Base-by-base conservation (phyloP, 2,888 invertebrate genomes). In the Tethea ocularis region DNA sequence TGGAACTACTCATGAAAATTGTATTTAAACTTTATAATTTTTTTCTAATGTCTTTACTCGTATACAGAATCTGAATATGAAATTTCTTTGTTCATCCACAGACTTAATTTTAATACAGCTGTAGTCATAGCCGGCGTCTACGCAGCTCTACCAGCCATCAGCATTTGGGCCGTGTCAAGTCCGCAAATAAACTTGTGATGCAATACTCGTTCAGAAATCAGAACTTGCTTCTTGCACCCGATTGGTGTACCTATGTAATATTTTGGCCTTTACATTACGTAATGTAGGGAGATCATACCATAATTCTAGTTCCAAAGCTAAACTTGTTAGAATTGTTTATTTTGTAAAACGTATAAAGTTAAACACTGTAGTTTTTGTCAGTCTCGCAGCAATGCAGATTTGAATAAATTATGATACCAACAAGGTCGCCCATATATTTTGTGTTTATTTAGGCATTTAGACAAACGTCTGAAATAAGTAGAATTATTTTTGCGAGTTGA, bases 111-210 rank as follows among this genome's bases (percentile, higher is more conserved):
- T 15, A 38, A 38, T 36, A 2, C 1, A 26, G 54, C 57, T 67
- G 67, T 60, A 68, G 71, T 70, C 67, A 74, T 66, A 60, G 52
- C 61, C 59, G 61, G 70, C 71, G 73, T 69, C 66, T 51, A 69
- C 66, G 67, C 73, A 33, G 54, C 54, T 54, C 54, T 63, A 69
- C 65, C 54, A 64, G 69, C 65, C 72, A 76, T 70, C 68, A 74
- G 71, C 72, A 77, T 80, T 80, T 80, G 78, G 74, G 67, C 62
- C 74, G 77, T 83, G 84, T 85, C 83, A 82, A 84, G 75, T 83
- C 85, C 80, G 71, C 79, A 88, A 88, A 88, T 88, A 88, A 84
- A 84, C 80, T 68, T 70, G 74, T 88, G 88, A 88, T 86, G 87
- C 84, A 86, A 87, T 77, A 63, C 66, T 64, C 61, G 70, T 73